Evolutionary conservation across 1,140 invertebrate species (phyloP).

Genomic region (Bathynomus jamesi): DNA sequence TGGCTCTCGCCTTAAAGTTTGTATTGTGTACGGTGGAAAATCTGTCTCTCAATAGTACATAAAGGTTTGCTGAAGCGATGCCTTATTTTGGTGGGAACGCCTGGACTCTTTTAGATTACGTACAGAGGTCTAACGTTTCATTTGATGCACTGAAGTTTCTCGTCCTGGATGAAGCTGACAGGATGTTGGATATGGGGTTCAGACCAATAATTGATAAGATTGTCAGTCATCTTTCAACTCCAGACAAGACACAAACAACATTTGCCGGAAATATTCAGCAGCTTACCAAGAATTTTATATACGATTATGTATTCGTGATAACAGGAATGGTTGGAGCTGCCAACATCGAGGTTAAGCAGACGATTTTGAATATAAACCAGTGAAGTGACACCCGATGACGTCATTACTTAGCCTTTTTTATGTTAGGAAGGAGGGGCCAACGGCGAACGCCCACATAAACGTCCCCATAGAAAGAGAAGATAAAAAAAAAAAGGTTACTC

Average conservation of each 20-base stretch:
- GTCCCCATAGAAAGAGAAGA: too few relatives aligned
- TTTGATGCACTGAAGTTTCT: conserved; percentile 67
- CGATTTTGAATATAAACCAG: conserved; percentile 62
- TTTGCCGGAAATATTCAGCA: conserved; percentile 54
- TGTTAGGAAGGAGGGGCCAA: too few relatives aligned
- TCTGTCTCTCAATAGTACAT: conserved; percentile 64
- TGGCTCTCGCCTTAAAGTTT: conserved; percentile 61
- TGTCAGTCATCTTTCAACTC: conserved; percentile 66
- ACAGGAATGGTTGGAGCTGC: conserved; percentile 87
- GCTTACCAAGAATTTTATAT: conserved; percentile 27
- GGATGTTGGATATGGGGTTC: conserved; percentile 95
- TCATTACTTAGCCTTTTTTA: too few relatives aligned
- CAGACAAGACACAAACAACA: conserved; percentile 59
- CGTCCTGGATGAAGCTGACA: conserved; percentile 91
- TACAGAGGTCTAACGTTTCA: conserved; percentile 61
- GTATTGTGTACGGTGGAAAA: conserved; percentile 80
- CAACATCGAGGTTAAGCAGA: conserved; percentile 79
- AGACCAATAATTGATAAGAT: conserved; percentile 65
- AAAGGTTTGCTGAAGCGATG: conserved; percentile 64
- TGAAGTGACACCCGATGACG: too few relatives aligned
- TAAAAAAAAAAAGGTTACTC: too few relatives aligned
- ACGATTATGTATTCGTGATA: conserved; percentile 71
- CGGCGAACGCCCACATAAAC: too few relatives aligned
- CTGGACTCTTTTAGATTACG: conserved; percentile 82
- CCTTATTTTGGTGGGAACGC: conserved; percentile 87